Conservation (phyloP, 2,113 vertebrate genomes). For the Emydocephalus ijimae region DNA sequence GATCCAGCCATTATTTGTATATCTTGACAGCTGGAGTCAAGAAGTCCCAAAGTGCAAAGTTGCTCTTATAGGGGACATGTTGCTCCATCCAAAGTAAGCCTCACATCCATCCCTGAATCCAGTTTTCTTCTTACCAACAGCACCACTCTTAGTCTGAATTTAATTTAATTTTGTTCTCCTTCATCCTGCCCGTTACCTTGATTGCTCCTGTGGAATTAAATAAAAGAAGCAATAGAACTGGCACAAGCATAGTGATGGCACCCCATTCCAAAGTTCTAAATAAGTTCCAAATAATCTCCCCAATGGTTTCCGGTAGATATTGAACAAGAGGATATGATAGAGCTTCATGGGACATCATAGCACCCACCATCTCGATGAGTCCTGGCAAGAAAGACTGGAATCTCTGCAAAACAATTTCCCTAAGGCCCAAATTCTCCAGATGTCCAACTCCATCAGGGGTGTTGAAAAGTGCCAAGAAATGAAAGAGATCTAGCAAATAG, state of each 20-base stretch:
- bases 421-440: not conserved
- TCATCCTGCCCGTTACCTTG: not conserved
- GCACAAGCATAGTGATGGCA: not conserved
- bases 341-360: not conserved
- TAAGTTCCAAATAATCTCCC: not conserved
- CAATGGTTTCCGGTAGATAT: not conserved
- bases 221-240: not conserved
- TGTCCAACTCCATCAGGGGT: not conserved
- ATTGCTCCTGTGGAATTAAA: not conserved
- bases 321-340: not conserved
- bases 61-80: not conserved
- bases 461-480: not conserved
- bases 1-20: not conserved
- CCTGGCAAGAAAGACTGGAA: not conserved
- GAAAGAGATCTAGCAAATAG: not conserved
- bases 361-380: not conserved
- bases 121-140: not conserved
- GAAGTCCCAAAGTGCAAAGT: not conserved
- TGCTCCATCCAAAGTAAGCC: not conserved
- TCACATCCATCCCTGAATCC: not conserved
- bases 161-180: not conserved
- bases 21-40: not conserved
- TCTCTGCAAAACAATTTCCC: not conserved
- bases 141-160: not conserved
- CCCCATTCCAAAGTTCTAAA: not conserved